Evolutionary conservation across 2,113 vertebrate species (phyloP).

Genomic region (Dipodomys spectabilis): DNA sequence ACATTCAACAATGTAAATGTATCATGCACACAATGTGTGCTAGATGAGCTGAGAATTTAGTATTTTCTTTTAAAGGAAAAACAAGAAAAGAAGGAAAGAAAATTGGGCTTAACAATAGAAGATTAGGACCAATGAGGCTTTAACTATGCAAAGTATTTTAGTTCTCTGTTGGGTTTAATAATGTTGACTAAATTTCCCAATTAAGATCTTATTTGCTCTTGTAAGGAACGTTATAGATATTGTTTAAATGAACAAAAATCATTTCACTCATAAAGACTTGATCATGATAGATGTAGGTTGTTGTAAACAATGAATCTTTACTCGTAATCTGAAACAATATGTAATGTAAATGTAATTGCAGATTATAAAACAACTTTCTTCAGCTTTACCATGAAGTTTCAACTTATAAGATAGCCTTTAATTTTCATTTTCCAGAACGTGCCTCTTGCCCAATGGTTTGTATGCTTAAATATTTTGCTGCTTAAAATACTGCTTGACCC

Average conservation of each 20-base stretch:
- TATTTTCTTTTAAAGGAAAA: slow-evolving; percentile 1
- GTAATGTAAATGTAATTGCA: not conserved
- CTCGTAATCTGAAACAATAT: slow-evolving; percentile 13
- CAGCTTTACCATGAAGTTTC: not conserved
- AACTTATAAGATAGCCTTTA: not conserved
- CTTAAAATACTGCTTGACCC: not conserved
- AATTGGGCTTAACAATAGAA: not conserved
- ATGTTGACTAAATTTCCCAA: not conserved
- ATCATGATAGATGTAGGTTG: not conserved
- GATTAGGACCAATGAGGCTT: not conserved
- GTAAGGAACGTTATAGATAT: not conserved
- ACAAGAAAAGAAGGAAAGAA: not conserved
- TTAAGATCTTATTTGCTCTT: slow-evolving; percentile 2
- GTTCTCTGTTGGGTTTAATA: slow-evolving; percentile 1
- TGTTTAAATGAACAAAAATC: not conserved
- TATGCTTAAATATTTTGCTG: not conserved
- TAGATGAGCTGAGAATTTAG: slow-evolving; percentile 18
- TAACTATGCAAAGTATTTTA: not conserved
- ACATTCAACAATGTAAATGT: not conserved
- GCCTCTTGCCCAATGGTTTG: not conserved
- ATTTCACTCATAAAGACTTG: not conserved
- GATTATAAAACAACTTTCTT: not conserved
- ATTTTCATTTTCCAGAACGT: not conserved
- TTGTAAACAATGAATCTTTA: slow-evolving; percentile 15
- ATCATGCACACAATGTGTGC: not conserved